Conservation (phyloP, 2,113 vertebrate genomes). For the Oostethus manadensis region DNA sequence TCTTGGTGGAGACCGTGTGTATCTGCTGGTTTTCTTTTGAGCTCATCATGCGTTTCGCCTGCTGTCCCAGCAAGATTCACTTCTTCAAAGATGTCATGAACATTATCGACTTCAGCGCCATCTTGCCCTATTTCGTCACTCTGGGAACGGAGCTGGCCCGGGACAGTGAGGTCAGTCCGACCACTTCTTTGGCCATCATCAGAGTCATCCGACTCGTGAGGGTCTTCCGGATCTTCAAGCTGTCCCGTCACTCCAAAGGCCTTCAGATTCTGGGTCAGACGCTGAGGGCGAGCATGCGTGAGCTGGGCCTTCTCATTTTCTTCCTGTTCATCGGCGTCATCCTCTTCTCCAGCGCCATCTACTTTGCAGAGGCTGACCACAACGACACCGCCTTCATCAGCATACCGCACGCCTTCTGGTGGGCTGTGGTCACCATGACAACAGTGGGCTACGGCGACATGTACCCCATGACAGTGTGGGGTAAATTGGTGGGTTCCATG, state of each 20-base stretch:
- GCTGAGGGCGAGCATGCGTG: slow-evolving; percentile 82
- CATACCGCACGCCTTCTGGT: slow-evolving; percentile 88
- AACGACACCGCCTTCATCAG: slow-evolving; percentile 76
- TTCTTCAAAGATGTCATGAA: slow-evolving; percentile 91
- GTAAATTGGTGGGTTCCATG: slow-evolving; percentile 85
- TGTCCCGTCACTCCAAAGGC: slow-evolving; percentile 84
- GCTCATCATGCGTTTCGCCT: slow-evolving; percentile 75
- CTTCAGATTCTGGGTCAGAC: slow-evolving; percentile 87
- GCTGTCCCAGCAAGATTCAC: slow-evolving; percentile 74
- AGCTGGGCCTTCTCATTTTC: slow-evolving; percentile 85
- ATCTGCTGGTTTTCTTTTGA: slow-evolving; percentile 89
- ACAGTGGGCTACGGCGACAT: slow-evolving; percentile 89
- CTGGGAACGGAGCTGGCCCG: slow-evolving; percentile 76
- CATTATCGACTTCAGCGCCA: slow-evolving; percentile 83
- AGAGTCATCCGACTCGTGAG: slow-evolving; percentile 82
- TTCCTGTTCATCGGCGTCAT: slow-evolving; percentile 79
- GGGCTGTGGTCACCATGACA: slow-evolving; percentile 89
- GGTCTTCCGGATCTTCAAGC: slow-evolving; percentile 83
- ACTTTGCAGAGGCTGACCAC: slow-evolving; percentile 84
- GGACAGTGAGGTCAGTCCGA: slow-evolving; percentile 47
- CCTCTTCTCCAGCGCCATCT: slow-evolving; percentile 84
- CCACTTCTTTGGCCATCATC: slow-evolving; percentile 78
- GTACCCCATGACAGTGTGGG: slow-evolving; percentile 80
- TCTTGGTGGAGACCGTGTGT: slow-evolving; percentile 82
- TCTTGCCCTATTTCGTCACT: slow-evolving; percentile 83